Conservation (phyloP, 2,113 vertebrate genomes). For the Otocyon megalotis region DNA sequence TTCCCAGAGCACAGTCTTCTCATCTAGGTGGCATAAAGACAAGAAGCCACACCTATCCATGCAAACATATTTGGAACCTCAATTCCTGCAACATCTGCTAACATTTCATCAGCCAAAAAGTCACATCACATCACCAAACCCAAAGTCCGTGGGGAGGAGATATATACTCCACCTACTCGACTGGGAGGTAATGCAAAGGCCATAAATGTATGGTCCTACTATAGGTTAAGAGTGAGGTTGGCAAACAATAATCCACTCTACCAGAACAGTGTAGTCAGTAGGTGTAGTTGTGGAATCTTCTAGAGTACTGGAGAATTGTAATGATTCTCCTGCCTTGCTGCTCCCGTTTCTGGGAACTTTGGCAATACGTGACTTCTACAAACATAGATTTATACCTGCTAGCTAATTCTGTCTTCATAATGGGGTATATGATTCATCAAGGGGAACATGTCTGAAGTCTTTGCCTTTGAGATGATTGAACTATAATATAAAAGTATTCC, state of each 20-base stretch:
- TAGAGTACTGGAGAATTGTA: background rate
- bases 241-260: background rate
- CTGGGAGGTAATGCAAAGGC: background rate
- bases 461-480: slow-evolving; percentile 40
- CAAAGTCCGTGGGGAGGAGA: background rate
- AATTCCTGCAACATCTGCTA: slow-evolving; percentile 44
- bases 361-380: background rate
- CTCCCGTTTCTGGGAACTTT: background rate
- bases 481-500: slow-evolving; percentile 40
- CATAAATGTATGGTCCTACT: background rate
- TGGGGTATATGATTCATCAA: background rate
- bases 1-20: background rate
- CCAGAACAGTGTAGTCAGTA: background rate
- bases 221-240: background rate
- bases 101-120: background rate
- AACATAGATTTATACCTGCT: background rate
- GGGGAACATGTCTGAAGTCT: background rate
- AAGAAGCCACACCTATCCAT: slow-evolving; percentile 32
- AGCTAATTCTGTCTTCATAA: background rate
- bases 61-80: slow-evolving; percentile 11
- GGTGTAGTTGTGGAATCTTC: background rate
- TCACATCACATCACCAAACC: background rate
- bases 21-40: slow-evolving; percentile 39
- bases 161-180: background rate
- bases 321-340: background rate